Evolutionary conservation across 2,888 invertebrate species (phyloP), one percentile per base, ranked within the genome.

Genomic region (Eupeodes luniger): DNA sequence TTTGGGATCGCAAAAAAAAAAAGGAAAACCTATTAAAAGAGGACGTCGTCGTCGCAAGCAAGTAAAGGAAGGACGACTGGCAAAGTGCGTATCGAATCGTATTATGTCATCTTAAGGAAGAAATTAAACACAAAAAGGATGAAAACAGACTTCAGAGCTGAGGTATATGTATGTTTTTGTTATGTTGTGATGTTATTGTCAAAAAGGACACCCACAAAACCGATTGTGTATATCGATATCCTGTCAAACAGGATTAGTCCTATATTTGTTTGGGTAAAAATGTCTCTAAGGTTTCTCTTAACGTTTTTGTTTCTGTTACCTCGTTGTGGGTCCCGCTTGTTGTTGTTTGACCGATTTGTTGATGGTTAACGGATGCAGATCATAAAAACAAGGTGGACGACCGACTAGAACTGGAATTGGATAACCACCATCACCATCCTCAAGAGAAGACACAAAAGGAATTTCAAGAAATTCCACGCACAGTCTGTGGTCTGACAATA

Each of bases 171-270:
- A 27, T 27, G 27, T 27, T 27, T 27, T 27, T 27, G 27, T 27
- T 27, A 27, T 27, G 27, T 27, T 27, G 27, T 27, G 27, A 27
- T 80, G 79, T 83, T 76, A 76, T 74, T 78, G 84, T 77, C 80
- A 81, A 51, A 81, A 51, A 75, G 84, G 81, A 85, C 81, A 81
- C 81, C 85, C 88, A 88, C 88, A 88, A 88, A 47, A 85, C 81
- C 78, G 16, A 85, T 85, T 85, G 85, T 85, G 76, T 49, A 84
- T 84, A 84, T 84, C 81, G 85, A 88, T 81, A 88, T 88, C 88
- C 88, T 85, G 85, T 88, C 88, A 88, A 81, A 75, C 74, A 88
- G 85, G 88, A 85, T 88, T 88, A 88, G 75, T 88, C 78, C 81
- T 85, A 78, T 88, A 81, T 88, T 85, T 85, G 85, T 69, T 81